Conservation (phyloP, 2,797 vertebrate species). For the Eulemur rubriventer region DNA sequence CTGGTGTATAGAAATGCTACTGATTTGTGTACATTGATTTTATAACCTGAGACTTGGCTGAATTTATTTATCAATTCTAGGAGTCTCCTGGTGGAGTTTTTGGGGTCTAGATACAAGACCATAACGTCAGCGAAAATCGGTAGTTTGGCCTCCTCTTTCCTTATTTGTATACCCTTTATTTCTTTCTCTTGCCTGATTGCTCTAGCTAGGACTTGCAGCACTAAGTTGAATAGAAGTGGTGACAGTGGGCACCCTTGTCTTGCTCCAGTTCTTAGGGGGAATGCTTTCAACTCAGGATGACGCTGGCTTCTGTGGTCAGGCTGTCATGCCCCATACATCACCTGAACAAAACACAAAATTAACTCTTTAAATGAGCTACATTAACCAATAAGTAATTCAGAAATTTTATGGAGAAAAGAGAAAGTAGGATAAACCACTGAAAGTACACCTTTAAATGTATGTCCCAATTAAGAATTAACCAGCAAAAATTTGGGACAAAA, state of each 20-base stretch:
- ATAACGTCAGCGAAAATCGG: no score
- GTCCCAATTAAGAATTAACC: background rate
- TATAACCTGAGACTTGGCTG: background rate
- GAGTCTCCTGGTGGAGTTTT: background rate
- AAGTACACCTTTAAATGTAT: background rate
- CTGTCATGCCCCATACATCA: background rate
- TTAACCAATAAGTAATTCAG: background rate
- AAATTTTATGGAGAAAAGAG: background rate
- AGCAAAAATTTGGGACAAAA: background rate
- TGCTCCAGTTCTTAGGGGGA: no score
- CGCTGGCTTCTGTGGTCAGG: background rate
- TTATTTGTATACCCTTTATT: background rate
- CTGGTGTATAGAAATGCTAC: background rate
- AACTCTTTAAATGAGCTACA: background rate
- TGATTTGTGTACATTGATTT: background rate
- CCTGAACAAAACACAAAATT: background rate
- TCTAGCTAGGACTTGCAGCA: no score
- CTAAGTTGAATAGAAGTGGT: no score
- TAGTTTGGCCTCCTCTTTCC: background rate
- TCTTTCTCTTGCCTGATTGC: background rate
- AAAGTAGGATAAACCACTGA: background rate
- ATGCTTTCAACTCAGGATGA: no score
- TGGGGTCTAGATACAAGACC: background rate
- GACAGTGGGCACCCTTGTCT: no score
- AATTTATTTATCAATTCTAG: background rate